Evolutionary conservation across 2,113 vertebrate genomes (phyloP).

Genomic region (Eubucco bourcierii): DNA sequence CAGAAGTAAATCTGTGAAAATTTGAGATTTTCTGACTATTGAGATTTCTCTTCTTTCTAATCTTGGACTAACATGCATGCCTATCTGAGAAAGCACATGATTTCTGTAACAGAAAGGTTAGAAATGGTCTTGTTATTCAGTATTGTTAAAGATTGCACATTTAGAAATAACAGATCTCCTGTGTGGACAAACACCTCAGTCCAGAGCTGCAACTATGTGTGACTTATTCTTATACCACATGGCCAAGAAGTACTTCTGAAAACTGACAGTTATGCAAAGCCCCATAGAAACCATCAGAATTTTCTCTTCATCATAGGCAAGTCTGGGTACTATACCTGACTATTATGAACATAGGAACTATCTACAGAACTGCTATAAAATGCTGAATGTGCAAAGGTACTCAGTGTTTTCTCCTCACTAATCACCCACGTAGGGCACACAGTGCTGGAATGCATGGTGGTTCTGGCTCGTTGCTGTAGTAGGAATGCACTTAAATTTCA

Average conservation of each 20-base stretch:
- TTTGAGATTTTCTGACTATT: neutral
- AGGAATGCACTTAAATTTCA: neutral
- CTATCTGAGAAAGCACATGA: neutral
- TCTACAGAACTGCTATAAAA: neutral
- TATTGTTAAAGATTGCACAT: neutral
- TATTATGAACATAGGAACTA: neutral
- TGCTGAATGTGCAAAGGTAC: neutral
- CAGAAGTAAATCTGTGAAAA: conserved; percentile 1
- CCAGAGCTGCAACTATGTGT: neutral
- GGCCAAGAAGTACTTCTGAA: neutral
- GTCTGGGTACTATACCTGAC: neutral
- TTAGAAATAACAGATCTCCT: neutral
- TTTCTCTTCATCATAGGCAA: neutral
- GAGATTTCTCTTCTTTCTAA: conserved; percentile 2
- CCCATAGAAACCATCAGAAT: neutral
- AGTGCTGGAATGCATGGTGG: rapidly evolving
- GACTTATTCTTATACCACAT: neutral
- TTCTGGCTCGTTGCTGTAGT: neutral
- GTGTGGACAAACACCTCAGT: neutral
- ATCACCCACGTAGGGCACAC: neutral
- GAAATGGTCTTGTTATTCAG: neutral
- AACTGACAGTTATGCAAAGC: neutral
- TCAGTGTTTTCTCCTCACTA: neutral
- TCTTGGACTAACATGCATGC: neutral
- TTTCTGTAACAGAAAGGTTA: conserved; percentile 21